These are phyloP conservation scores for Clitarchus hookeri DNA, from an alignment of 2,888 invertebrate genomes.

Conservation along the genomic window DNA sequence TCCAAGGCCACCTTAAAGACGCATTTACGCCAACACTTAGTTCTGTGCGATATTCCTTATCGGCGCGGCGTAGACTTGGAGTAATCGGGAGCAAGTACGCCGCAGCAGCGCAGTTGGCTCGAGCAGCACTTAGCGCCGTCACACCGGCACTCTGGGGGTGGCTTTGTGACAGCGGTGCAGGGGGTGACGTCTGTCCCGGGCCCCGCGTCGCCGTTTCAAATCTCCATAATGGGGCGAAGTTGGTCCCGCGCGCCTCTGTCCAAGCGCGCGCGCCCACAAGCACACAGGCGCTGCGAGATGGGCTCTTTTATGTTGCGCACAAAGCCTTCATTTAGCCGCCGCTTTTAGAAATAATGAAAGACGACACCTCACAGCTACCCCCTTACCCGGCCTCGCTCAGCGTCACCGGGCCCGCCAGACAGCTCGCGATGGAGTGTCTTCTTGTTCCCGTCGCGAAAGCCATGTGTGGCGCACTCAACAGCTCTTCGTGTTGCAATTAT, in stretches of 20 bases:
- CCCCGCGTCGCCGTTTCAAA: not conserved
- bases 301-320: slow-evolving; percentile 3
- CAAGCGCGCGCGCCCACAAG: not conserved
- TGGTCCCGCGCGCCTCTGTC: not conserved
- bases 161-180: too few relatives aligned
- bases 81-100: too few relatives aligned
- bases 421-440: not conserved
- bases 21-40: too few relatives aligned
- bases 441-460: not conserved
- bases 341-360: slow-evolving; percentile 9
- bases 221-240: not conserved
- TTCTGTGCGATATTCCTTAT: too few relatives aligned
- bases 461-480: not conserved
- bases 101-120: too few relatives aligned
- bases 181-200: not conserved
- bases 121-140: too few relatives aligned
- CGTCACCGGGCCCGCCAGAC: not conserved
- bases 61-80: too few relatives aligned
- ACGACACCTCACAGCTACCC: not conserved
- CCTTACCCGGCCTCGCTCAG: too few relatives aligned
- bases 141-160: too few relatives aligned
- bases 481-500: not conserved
- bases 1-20: too few relatives aligned
- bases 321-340: not conserved
- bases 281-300: not conserved